Evolutionary conservation across 2,113 vertebrate genomes (phyloP), one percentile per base, ranked within the genome.

Genomic region (Tyrannus savana): DNA sequence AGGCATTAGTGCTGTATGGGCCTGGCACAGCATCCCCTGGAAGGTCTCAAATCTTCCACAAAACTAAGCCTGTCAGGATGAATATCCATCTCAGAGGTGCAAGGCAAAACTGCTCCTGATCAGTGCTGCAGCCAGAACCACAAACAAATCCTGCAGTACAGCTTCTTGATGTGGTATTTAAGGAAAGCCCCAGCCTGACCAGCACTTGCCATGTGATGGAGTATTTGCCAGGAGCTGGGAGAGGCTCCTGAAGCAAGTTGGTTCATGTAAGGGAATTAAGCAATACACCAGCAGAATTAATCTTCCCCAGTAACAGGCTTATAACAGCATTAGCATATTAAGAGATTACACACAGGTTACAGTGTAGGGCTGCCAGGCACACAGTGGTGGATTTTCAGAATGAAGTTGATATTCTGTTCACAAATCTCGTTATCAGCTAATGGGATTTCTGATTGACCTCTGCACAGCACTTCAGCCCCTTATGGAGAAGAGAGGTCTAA

Each of bases 341-440:
- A 96, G 95, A 94, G 89, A 97, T 95, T 93, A 96, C 31, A 71
- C 60, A 84, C 64, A 96, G 74, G 55, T 80, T 90, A 73, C 33
- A 77, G 55, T 11, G 67, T 35, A 73, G 92, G 88, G 55, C 68
- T 94, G 93, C 33, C 95, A 75, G 77, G 87, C 79, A 90, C 50
- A 46, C 82, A 68, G 41, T 1, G 87, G 72, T 2, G 64, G 88
- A 74, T 93, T 93, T 96, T 89, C 89, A 94, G 93, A 92, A 90
- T 22, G 83, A 90, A 93, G 77, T 60, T 60, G 74, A 68, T 79
- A 89, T 80, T 96, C 49, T 68, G 87, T 83, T 96, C 90, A 85
- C 84, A 96, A 96, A 97, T 94, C 88, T 96, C 14, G 53, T 96
- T 97, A 97, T 53, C 88, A 86, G 91, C 78, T 96, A 96, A 97